These are phyloP conservation scores for Pardosa pseudoannulata DNA, from an alignment of 2,888 invertebrate genomes.

Conservation along the genomic window DNA sequence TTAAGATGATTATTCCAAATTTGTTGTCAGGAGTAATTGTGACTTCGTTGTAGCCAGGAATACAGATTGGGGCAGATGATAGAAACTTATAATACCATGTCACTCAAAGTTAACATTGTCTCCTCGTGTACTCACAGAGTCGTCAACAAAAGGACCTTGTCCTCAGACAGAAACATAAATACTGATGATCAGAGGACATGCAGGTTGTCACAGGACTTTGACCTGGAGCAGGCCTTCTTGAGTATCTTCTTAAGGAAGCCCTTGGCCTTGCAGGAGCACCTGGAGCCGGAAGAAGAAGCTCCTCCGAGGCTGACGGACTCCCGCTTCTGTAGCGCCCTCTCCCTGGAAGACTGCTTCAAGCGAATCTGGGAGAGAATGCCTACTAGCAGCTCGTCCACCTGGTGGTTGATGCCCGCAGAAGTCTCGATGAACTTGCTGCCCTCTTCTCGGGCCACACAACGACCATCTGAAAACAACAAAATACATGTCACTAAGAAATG, in stretches of 20 bases:
- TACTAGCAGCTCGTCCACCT: slow-evolving; percentile 78
- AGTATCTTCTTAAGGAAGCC: slow-evolving; percentile 73
- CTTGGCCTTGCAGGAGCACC: slow-evolving; percentile 73
- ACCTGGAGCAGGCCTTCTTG: slow-evolving; percentile 74
- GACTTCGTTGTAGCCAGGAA: no score
- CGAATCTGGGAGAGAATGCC: slow-evolving; percentile 78
- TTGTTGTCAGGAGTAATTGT: no score
- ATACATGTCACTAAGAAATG: no score
- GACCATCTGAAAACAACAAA: slow-evolving; percentile 77
- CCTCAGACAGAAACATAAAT: no score
- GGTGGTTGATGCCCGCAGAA: slow-evolving; percentile 78
- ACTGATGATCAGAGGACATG: slow-evolving; percentile 76
- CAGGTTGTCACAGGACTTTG: slow-evolving; percentile 78
- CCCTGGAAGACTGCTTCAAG: slow-evolving; percentile 74
- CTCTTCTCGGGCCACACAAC: slow-evolving; percentile 77
- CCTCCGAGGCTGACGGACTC: slow-evolving; percentile 55
- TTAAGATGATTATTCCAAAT: no score
- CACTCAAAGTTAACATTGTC: no score
- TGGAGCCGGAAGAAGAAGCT: neutral
- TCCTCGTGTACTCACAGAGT: no score
- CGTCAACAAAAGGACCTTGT: no score
- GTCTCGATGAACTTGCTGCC: slow-evolving; percentile 78
- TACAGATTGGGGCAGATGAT: no score
- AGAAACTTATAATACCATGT: no score
- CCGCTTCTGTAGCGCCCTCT: slow-evolving; percentile 62